Evolutionary conservation across 2,797 vertebrate genomes (phyloP).

Genomic region (Pogoniulus pusillus): DNA sequence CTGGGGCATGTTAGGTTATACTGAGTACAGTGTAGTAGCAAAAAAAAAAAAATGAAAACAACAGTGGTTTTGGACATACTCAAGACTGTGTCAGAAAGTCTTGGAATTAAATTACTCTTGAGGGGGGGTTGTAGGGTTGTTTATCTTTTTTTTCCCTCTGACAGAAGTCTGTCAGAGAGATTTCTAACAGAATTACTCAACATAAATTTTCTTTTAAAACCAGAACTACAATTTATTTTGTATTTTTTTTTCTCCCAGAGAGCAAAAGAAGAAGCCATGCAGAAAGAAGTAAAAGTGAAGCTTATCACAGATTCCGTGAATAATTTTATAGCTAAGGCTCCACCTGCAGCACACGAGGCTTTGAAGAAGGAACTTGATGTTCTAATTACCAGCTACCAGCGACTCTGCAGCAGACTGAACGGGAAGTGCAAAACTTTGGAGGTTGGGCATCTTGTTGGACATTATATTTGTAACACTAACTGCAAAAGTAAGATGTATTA

Average conservation of each 20-base stretch:
- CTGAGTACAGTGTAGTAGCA: not conserved
- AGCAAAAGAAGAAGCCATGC: constrained; percentile 93
- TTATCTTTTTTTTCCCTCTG: not conserved
- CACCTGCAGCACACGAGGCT: constrained; percentile 89
- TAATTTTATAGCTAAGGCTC: constrained; percentile 91
- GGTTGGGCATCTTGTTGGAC: constrained; percentile 75
- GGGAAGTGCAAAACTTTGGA: constrained; percentile 96
- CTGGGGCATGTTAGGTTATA: not conserved
- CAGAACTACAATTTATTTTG: not conserved
- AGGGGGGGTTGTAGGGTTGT: too few species aligned
- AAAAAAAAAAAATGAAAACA: not conserved
- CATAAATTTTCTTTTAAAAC: not conserved
- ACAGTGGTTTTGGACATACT: not conserved
- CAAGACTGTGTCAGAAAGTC: not conserved
- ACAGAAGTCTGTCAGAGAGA: not conserved
- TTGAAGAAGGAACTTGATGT: constrained; percentile 90
- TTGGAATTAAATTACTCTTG: not conserved
- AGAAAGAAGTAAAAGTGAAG: constrained; percentile 96
- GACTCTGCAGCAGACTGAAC: constrained; percentile 91
- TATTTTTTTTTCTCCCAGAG: constrained; percentile 76
- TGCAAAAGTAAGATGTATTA: not conserved
- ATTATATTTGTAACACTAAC: not conserved
- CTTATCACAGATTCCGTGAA: constrained; percentile 92
- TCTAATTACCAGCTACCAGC: constrained; percentile 91
- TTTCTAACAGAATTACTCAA: not conserved